A percentile compares a stretch with the other conserved stretches of the same genome.
phyloP scores from a whole-genome alignment of 2,797 vertebrate species.

The Catostomus latipinnis region DNA sequence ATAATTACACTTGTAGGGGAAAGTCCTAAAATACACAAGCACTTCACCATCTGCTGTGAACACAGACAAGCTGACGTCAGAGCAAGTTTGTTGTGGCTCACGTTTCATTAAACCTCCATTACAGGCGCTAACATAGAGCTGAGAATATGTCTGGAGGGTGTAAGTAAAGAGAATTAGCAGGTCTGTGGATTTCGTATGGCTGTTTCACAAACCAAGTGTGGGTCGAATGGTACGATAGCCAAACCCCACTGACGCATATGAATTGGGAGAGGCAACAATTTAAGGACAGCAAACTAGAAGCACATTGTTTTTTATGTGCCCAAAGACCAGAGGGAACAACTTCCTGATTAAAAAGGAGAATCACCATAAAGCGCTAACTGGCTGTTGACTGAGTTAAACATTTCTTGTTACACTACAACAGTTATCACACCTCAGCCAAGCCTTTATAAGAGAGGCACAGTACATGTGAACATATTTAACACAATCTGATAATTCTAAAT shows the following conservation, averaged over 20 bases:
- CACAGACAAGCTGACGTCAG: conserved; percentile 61
- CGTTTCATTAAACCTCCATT: conserved; percentile 53
- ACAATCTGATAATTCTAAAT: background rate
- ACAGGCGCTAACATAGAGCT: conserved; percentile 43
- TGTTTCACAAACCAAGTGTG: conserved; percentile 49
- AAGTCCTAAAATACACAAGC: conserved; percentile 54
- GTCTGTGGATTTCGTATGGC: conserved; percentile 57
- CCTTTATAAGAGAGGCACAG: conserved; percentile 33
- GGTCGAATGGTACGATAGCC: conserved; percentile 46
- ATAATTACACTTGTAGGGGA: conserved; percentile 50
- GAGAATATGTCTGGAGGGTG: conserved; percentile 54
- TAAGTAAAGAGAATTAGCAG: conserved; percentile 57
- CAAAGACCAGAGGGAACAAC: conserved; percentile 55
- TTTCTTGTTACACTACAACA: conserved; percentile 37
- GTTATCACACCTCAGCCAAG: conserved; percentile 48
- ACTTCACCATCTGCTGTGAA: conserved; percentile 48
- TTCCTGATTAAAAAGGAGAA: conserved; percentile 59
- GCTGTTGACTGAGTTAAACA: conserved; percentile 52
- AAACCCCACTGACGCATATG: conserved; percentile 59
- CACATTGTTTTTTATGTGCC: conserved; percentile 52
- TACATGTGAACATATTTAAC: background rate
- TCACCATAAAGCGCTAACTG: conserved; percentile 48
- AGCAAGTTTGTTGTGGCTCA: conserved; percentile 58
- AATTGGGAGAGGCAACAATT: conserved; percentile 59
- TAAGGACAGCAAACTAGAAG: conserved; percentile 56